phyloP scores from a whole-genome alignment of 2,797 vertebrate genomes.

The Nasua narica region DNA sequence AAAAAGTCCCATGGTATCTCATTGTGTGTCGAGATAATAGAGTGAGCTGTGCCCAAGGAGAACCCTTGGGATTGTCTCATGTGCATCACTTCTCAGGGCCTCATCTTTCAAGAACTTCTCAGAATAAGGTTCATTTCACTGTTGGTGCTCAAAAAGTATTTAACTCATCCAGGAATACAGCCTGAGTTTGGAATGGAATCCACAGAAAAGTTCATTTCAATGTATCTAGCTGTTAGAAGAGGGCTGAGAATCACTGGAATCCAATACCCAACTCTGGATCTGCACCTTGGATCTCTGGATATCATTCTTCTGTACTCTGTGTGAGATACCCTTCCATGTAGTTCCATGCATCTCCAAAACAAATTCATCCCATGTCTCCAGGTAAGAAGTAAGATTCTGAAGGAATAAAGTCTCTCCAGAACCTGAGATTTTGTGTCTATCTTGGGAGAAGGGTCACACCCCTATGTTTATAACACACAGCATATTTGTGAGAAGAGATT shows the following conservation, averaged over 20 bases:
- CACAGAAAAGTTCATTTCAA: neutral
- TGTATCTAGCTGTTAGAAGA: neutral
- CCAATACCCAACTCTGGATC: neutral
- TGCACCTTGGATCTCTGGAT: neutral
- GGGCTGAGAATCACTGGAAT: neutral
- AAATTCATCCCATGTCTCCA: neutral
- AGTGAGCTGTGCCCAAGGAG: neutral
- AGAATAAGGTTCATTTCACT: neutral
- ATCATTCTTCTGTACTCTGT: neutral
- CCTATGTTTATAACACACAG: neutral
- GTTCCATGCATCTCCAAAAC: neutral
- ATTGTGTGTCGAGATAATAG: constrained; percentile 25
- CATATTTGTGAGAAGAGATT: neutral
- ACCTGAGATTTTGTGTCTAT: neutral
- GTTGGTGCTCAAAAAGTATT: neutral
- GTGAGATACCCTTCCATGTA: neutral
- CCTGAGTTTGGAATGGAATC: neutral
- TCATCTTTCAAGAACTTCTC: neutral
- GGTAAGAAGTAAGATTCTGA: neutral
- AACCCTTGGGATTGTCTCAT: neutral
- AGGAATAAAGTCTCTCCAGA: neutral
- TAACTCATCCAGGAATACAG: neutral
- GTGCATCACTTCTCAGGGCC: neutral
- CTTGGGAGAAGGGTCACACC: neutral
- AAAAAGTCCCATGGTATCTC: constrained; percentile 39